Base-by-base conservation (phyloP, 2,113 vertebrate genomes). In the Anarrhichthys ocellatus region DNA sequence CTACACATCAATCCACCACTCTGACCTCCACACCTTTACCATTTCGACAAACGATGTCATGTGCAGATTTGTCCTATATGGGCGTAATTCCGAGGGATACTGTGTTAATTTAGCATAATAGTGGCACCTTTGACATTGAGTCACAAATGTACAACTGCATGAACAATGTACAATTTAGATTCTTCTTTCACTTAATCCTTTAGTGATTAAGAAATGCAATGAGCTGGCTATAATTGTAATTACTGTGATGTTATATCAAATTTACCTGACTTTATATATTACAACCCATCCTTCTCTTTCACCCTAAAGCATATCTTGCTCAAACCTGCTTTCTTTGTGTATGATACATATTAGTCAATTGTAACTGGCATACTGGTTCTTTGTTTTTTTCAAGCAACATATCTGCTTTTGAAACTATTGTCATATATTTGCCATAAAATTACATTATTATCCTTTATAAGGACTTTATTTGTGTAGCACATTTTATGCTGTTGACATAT, bases 381-480 rank as follows among this genome's bases (percentile, higher is more conserved):
- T 44, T 36, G 8, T 4, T 13, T 44, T 32, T 62, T 74, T 50
- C 14, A 34, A 62, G 58, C 20, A 50, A 36, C 29, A 50, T 15
- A 14, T 15, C 32, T 36, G 20, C 2, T n/a, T 40, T 65, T 2
- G 24, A n/a, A 44, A 14, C 9, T 34, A 22, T n/a, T 69, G 24
- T 29, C 3, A 32, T 24, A 22, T 36, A 36, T 56, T 63, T 52
- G 22, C 29, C 11, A 7, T 46, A 10, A 40, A 68, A 34, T 59
- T 10, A 74, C 71, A 22, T 64, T 56, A 24, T 40, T 52, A 5
- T 70, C 79, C 48, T 32, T 9, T 52, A 63, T 17, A 56, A 76
- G 5, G 24, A 32, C 15, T 36, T 24, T 18, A 59, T 58, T 44
- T 68, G 2, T 32, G 1, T 38, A 9, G n/a, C 10, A 59, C 8